Conservation (phyloP, 2,797 vertebrate genomes). For the Xenops minutus region DNA sequence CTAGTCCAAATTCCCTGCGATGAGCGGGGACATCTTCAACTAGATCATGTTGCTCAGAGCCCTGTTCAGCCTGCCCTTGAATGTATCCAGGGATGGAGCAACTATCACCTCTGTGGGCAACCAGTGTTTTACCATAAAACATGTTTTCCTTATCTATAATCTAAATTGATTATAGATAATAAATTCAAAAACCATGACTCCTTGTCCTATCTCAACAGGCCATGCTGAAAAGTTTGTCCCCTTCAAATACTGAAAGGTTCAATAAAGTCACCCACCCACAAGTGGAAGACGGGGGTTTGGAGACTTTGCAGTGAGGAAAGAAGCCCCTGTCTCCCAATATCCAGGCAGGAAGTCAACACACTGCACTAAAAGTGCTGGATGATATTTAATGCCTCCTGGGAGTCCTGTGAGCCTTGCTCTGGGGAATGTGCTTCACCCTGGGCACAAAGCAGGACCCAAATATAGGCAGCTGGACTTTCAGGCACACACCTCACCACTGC, state of each 20-base stretch:
- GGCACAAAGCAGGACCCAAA: rapidly evolving
- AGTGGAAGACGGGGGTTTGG: background rate
- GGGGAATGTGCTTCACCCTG: background rate
- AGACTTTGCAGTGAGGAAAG: background rate
- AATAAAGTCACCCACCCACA: background rate
- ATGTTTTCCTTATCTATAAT: background rate
- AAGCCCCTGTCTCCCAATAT: background rate
- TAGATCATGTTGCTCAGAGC: background rate
- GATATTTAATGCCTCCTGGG: background rate
- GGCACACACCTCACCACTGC: rapidly evolving
- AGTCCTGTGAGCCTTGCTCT: rapidly evolving
- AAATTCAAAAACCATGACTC: background rate
- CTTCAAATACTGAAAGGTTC: background rate
- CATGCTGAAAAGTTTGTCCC: background rate
- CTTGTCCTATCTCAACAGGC: background rate
- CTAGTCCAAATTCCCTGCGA: background rate
- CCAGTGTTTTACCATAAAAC: background rate
- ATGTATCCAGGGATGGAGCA: background rate
- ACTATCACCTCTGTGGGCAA: background rate
- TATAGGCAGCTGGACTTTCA: rapidly evolving
- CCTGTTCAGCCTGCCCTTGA: background rate
- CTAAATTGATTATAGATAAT: background rate
- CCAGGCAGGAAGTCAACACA: background rate
- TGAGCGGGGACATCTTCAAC: background rate
- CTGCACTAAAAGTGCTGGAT: background rate